Evolutionary conservation across 2,113 vertebrate genomes (phyloP).

Genomic region (Prochilodus magdalenae): DNA sequence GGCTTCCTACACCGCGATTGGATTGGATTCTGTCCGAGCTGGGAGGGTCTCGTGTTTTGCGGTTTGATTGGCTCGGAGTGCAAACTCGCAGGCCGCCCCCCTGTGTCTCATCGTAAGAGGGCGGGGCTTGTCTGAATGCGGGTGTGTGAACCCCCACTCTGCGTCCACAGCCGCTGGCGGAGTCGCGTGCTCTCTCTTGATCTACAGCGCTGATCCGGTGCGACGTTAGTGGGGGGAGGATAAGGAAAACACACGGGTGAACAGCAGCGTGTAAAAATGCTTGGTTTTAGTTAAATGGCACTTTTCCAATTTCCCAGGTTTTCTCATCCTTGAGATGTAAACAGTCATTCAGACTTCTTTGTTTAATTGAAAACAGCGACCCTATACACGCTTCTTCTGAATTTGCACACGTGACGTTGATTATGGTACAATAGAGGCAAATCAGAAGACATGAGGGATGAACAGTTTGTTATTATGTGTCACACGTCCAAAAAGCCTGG

Average conservation of each 20-base stretch:
- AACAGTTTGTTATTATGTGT: no score
- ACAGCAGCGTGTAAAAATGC: neutral
- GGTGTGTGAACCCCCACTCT: neutral
- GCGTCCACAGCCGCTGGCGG: constrained; percentile 12
- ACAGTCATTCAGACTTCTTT: no score
- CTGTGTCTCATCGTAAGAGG: neutral
- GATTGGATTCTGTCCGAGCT: neutral
- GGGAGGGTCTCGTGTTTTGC: neutral
- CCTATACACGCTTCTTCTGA: no score
- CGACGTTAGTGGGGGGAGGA: constrained; percentile 10
- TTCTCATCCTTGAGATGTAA: no score
- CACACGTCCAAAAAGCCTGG: no score
- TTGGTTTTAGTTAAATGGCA: no score
- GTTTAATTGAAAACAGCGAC: no score
- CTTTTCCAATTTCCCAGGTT: no score
- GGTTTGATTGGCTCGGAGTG: neutral
- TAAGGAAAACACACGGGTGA: neutral
- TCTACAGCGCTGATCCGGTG: constrained; percentile 30
- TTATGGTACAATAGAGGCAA: no score
- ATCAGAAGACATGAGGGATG: no score
- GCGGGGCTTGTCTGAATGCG: neutral
- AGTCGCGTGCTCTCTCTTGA: constrained; percentile 1
- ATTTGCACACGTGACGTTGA: no score
- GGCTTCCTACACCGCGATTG: neutral
- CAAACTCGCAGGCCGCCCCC: no score